Conservation (phyloP, 2,113 vertebrate genomes). For the Ia io region DNA sequence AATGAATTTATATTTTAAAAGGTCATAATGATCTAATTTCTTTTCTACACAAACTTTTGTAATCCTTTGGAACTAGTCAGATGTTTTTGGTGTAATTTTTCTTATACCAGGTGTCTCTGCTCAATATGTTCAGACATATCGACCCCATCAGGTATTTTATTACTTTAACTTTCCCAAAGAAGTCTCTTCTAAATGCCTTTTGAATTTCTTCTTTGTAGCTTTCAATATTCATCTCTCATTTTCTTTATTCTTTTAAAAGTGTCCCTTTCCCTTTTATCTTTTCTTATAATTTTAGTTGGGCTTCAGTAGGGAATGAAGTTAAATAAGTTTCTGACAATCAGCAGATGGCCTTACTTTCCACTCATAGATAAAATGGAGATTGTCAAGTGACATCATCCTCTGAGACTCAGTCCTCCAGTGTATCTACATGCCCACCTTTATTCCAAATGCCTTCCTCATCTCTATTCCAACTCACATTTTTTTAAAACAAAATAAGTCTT, state of each 20-base stretch:
- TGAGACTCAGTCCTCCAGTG: background rate
- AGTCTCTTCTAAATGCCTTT: background rate
- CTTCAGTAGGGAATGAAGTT: background rate
- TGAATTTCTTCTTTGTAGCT: background rate
- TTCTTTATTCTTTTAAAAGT: slow-evolving; percentile 3
- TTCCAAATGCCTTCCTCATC: background rate
- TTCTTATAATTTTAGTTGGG: background rate
- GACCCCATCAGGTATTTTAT: background rate
- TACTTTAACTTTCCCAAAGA: slow-evolving; percentile 1
- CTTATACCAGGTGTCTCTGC: background rate
- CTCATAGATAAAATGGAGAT: background rate
- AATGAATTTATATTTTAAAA: slow-evolving; percentile 9
- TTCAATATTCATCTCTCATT: background rate
- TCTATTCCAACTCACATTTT: background rate
- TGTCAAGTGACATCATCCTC: background rate
- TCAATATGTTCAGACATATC: background rate
- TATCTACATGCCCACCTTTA: background rate
- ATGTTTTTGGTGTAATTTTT: background rate
- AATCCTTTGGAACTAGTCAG: background rate
- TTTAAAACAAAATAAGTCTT: background rate
- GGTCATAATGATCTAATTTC: background rate
- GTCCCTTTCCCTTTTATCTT: background rate
- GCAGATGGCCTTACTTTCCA: background rate
- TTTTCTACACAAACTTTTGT: slow-evolving; percentile 12
- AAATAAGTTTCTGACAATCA: background rate